phyloP scores from a whole-genome alignment of 2,113 vertebrate genomes.

The Cyprinodon brontotheroides region DNA sequence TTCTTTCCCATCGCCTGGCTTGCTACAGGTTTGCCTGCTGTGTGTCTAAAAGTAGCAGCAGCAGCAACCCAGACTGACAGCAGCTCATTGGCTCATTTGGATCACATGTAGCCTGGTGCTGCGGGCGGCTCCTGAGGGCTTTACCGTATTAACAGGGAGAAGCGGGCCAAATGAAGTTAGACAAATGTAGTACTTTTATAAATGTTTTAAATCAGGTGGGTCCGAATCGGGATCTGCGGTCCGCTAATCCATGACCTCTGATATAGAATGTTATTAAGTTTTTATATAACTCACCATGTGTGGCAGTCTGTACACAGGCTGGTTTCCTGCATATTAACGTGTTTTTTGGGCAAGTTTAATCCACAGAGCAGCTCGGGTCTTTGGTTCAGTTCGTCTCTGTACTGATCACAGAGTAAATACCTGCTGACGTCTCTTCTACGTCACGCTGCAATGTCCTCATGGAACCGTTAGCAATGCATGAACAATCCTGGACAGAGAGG shows the following conservation, averaged over 20 bases:
- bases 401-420: conserved; percentile 47
- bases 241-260: too few species aligned
- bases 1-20: too few species aligned
- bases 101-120: too few species aligned
- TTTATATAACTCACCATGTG: conserved; percentile 53
- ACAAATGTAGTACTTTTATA: neutral
- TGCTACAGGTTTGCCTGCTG: too few species aligned
- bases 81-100: too few species aligned
- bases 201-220: neutral
- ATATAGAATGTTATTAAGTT: neutral
- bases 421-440: conserved; percentile 49
- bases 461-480: conserved; percentile 62
- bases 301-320: conserved; percentile 20
- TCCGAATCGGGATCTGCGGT: too few species aligned
- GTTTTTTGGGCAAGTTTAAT: conserved; percentile 39
- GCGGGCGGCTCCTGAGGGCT: too few species aligned
- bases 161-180: too few species aligned
- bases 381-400: conserved; percentile 28
- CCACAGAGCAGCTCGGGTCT: conserved; percentile 20
- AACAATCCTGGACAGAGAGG: conserved; percentile 65
- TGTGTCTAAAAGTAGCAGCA: too few species aligned
- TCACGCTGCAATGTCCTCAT: conserved; percentile 37
- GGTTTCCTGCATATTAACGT: conserved; percentile 52
- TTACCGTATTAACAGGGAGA: too few species aligned
- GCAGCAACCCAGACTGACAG: too few species aligned